Percentiles rank a stretch among this genome's conserved stretches.
phyloP scores from a whole-genome alignment of 92 coral and sea anemone species.

The Epizoanthus stellaris region DNA sequence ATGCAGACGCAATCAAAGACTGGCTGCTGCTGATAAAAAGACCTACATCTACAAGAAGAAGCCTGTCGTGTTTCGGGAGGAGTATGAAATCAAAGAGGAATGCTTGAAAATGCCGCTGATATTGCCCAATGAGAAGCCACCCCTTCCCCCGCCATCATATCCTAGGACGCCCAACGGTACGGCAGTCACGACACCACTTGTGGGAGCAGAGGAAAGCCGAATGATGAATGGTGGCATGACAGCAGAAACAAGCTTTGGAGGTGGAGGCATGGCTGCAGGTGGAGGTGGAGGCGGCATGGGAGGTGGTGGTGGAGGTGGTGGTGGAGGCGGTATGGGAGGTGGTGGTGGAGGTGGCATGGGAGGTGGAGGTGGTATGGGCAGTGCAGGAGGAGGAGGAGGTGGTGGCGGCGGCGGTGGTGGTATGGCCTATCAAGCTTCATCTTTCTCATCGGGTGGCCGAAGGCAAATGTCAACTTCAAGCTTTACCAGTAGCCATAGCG shows the following conservation, averaged over 20 bases:
- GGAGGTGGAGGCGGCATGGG: slow-evolving; percentile 47
- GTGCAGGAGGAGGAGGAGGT: slow-evolving; percentile 46
- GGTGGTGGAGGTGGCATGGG: slow-evolving; percentile 31
- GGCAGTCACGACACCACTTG: slow-evolving; percentile 74
- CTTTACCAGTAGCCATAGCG: slow-evolving; percentile 64
- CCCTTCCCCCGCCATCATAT: slow-evolving; percentile 95
- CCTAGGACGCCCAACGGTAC: slow-evolving; percentile 88
- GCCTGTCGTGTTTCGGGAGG: slow-evolving; percentile 96
- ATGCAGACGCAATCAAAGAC: slow-evolving; percentile 74
- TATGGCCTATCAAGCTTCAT: slow-evolving; percentile 82
- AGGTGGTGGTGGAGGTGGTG: slow-evolving; percentile 39
- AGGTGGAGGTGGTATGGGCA: slow-evolving; percentile 45
- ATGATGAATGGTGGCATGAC: slow-evolving; percentile 46
- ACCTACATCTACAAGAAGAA: slow-evolving; percentile 93
- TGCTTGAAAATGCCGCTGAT: slow-evolving; percentile 87
- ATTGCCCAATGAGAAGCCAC: slow-evolving; percentile 95
- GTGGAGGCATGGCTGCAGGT: slow-evolving; percentile 24
- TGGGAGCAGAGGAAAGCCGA: slow-evolving; percentile 55
- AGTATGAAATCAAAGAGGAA: slow-evolving; percentile 89
- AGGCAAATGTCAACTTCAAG: slow-evolving; percentile 47
- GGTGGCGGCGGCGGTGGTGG: slow-evolving; percentile 58
- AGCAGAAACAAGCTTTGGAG: slow-evolving; percentile 37
- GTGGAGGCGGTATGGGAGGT: slow-evolving; percentile 31
- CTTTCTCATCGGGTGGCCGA: slow-evolving; percentile 48
- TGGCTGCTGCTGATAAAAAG: slow-evolving; percentile 77